Evolutionary conservation across 2,888 invertebrate species (phyloP).

Genomic region (Zootermopsis nevadensis): DNA sequence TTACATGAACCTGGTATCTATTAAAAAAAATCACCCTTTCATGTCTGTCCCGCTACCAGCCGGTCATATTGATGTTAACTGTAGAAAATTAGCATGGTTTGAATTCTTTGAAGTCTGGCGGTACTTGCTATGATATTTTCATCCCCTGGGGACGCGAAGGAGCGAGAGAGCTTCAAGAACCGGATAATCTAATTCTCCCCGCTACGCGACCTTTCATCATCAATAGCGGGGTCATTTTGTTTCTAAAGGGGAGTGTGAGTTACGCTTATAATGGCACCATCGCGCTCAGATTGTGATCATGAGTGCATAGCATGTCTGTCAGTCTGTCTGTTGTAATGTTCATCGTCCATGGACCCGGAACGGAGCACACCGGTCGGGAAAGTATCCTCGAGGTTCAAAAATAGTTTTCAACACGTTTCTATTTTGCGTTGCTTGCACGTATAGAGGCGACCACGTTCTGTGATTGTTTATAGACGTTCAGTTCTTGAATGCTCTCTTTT

Average conservation of each 20-base stretch:
- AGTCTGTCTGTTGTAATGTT: background rate
- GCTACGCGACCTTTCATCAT: slow-evolving; percentile 7
- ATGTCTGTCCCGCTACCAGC: background rate
- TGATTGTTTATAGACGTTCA: too few species aligned
- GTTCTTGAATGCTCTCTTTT: too few species aligned
- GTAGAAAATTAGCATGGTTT: background rate
- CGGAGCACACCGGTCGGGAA: too few species aligned
- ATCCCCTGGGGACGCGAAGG: background rate
- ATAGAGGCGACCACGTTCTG: too few species aligned
- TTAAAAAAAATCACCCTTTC: too few species aligned
- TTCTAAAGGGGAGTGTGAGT: background rate
- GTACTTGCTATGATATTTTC: background rate
- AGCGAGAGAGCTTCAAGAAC: slow-evolving; percentile 2
- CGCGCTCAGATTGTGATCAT: background rate
- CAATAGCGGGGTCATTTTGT: slow-evolving; percentile 5
- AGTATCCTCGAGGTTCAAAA: too few species aligned
- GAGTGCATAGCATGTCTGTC: background rate
- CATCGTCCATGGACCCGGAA: too few species aligned
- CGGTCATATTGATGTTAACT: background rate
- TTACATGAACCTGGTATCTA: too few species aligned
- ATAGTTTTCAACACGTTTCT: too few species aligned
- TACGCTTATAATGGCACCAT: background rate
- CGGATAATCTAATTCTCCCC: slow-evolving; percentile 16
- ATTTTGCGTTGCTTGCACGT: too few species aligned
- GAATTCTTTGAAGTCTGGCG: slow-evolving; percentile 5